A percentile compares a stretch with the other conserved stretches of the same genome.
These are phyloP conservation scores for Meteorus colon DNA, from an alignment of 2,888 invertebrate species.

Conservation along the genomic window DNA sequence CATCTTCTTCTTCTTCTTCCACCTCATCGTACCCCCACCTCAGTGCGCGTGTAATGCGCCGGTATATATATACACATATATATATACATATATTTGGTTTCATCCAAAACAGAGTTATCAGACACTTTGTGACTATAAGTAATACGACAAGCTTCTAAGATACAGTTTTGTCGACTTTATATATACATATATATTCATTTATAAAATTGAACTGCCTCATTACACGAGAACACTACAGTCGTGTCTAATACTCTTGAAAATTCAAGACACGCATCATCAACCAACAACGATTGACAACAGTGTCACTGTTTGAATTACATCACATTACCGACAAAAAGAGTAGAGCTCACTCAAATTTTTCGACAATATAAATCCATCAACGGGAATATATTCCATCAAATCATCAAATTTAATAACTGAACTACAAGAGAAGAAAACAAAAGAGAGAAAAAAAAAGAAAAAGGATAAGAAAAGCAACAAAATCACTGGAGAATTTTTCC, in stretches of 20 bases:
- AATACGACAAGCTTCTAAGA: not conserved
- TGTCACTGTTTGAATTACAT: constrained; percentile 10
- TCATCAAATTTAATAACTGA: not conserved
- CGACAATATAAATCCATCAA: not conserved
- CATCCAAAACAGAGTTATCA: constrained; percentile 4
- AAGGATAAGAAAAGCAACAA: too few relatives aligned
- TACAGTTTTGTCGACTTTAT: not conserved
- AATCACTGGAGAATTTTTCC: not conserved
- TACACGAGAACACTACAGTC: not conserved
- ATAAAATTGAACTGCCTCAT: not conserved
- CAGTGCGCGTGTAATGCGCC: constrained; percentile 24
- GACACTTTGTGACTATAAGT: not conserved
- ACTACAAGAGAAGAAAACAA: not conserved
- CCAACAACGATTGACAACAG: constrained; percentile 6
- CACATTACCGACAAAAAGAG: not conserved
- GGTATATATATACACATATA: not conserved
- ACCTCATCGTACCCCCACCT: constrained; percentile 2
- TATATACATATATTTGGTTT: not conserved
- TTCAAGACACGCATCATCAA: not conserved
- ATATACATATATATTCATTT: not conserved
- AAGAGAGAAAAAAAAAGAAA: not conserved
- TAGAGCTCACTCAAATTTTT: not conserved
- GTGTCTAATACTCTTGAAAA: not conserved
- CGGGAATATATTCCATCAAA: not conserved
- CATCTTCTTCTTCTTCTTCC: constrained; percentile 25